Conservation (phyloP, 2,113 vertebrate species). For the Mormoops blainvillei region DNA sequence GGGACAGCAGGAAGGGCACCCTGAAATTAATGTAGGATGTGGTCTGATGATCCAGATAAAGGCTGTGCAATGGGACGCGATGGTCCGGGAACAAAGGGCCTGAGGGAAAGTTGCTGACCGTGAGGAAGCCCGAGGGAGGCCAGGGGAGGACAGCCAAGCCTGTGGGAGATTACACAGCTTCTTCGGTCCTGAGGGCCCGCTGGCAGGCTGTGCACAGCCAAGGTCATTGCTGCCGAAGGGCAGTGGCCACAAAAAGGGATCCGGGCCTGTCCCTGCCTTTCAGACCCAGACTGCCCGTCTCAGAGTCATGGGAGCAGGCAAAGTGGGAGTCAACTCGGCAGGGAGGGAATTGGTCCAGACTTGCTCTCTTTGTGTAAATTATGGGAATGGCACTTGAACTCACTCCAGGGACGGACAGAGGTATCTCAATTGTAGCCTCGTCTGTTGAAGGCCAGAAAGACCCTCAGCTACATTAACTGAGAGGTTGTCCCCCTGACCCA, state of each 20-base stretch:
- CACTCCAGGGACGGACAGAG: not conserved
- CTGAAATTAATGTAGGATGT: not conserved
- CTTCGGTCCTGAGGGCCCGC: not conserved
- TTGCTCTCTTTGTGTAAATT: not conserved
- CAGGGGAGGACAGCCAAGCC: not conserved
- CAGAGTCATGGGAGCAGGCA: not conserved
- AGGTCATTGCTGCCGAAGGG: not conserved
- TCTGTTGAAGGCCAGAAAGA: not conserved
- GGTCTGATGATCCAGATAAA: not conserved
- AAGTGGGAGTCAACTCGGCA: not conserved
- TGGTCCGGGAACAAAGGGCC: not conserved
- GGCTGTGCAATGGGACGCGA: not conserved
- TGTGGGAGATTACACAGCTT: accelerated
- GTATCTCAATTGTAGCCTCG: not conserved
- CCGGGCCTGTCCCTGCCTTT: not conserved
- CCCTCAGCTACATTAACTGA: not conserved
- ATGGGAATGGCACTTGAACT: not conserved
- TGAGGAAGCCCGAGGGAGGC: not conserved
- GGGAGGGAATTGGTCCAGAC: not conserved
- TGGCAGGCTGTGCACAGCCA: not conserved
- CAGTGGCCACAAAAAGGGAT: not conserved
- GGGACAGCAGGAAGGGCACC: not conserved
- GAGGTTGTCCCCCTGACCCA: not conserved
- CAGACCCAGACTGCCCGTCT: not conserved
- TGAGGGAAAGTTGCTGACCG: not conserved